These are phyloP conservation scores for Neodiprion pinetum DNA, from an alignment of 1,140 invertebrate genomes.

Conservation along the genomic window DNA sequence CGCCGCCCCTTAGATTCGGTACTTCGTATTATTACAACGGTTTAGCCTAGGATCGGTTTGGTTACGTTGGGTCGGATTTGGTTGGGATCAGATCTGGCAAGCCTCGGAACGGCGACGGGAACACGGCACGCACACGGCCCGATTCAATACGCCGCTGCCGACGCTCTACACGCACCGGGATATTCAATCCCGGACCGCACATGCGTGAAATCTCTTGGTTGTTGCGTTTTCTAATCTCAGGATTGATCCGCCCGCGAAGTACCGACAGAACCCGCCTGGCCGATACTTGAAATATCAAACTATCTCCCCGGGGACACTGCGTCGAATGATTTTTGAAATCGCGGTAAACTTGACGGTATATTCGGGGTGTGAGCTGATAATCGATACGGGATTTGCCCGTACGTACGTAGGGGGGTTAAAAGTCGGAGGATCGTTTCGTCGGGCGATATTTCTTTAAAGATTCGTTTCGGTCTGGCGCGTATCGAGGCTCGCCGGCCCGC, in stretches of 20 bases:
- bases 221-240: conserved; percentile 45
- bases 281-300: conserved; percentile 7
- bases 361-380: not conserved
- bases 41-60: conserved; percentile 3
- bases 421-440: not conserved
- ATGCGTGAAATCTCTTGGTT: conserved; percentile 48
- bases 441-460: too few species aligned
- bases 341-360: too few species aligned
- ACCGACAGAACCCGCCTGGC: not conserved
- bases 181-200: conserved; percentile 46
- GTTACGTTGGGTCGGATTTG: not conserved
- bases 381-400: conserved; percentile 7
- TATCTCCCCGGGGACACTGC: not conserved
- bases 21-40: conserved; percentile 45
- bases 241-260: conserved; percentile 25
- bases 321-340: too few species aligned
- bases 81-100: not conserved
- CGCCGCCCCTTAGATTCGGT: conserved; percentile 1
- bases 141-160: conserved; percentile 18
- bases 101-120: not conserved
- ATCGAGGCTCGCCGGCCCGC: not conserved
- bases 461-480: too few species aligned
- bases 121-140: conserved; percentile 21
- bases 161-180: conserved; percentile 27
- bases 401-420: not conserved